Evolutionary conservation across 2,888 invertebrate species (phyloP), one percentile per base, ranked within the genome.

Genomic region (Sarcophaga carnaria): DNA sequence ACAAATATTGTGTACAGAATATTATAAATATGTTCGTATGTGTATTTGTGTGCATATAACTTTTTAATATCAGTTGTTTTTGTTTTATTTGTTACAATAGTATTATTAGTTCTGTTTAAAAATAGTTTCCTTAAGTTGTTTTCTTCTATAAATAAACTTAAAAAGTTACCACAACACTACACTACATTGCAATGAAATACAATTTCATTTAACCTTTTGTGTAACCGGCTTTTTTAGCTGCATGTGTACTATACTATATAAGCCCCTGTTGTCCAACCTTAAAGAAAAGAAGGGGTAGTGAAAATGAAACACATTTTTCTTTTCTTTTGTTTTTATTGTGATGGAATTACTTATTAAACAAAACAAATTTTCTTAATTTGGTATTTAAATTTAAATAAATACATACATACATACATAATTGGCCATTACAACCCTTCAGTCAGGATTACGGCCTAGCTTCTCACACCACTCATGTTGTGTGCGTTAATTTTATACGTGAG

Each of bases 1-100:
- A 49, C 63, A 75, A 75, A 63, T 63, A 63, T 75, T 75, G 37
- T 72, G 14, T 47, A 37, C 4, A 37, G 63, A 37, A 3, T 49
- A 14, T 25, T 22, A 22, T 70, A 37, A 37, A 37, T 6, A 6
- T 27, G 27, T 47, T 1, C 27, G 54, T 49, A 17, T 64, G 4
- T 22, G 14, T 66, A 3, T 64, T 47, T 25, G 17, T 25, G 4
- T 22, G 69, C 0, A 14, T 4, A 54, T 8, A 54, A 17, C 17
- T 17, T 54, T 54, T 12, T 54, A 59, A 71, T 71, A 59, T n/a
- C n/a, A 71, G 71, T 71, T 76, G 59, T 66, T 76, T 76, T 66
- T 66, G 37, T 59, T 22, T 76, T 37, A 64, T 75, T 75, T n/a
- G 76, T 59, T 37, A 54, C 17, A 14, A 14, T 54, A 54, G 54